A percentile compares a stretch with the other conserved stretches of the same genome.
Evolutionary conservation across 2,888 invertebrate genomes (phyloP).

Genomic region (Stomorhina lunata): DNA sequence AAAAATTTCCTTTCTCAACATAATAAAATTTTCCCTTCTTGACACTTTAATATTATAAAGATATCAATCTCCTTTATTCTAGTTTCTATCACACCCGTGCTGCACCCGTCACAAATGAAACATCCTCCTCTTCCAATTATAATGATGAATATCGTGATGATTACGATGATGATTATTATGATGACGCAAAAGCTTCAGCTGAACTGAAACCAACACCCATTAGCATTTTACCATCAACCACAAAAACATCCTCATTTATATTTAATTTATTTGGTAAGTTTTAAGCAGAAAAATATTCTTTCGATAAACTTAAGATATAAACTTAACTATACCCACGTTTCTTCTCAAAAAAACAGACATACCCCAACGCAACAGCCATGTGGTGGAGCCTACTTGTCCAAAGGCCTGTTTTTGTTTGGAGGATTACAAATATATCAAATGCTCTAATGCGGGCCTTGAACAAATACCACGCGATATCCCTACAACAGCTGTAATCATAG

Average conservation of each 20-base stretch:
- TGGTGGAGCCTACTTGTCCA: conserved; percentile 76
- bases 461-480: conserved; percentile 80
- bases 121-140: conserved; percentile 57
- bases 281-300: background rate
- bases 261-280: conserved; percentile 72
- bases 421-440: conserved; percentile 79
- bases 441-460: conserved; percentile 80
- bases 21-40: background rate
- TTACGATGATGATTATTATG: conserved; percentile 72
- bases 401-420: conserved; percentile 75
- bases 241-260: conserved; percentile 62
- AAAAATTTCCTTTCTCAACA: background rate
- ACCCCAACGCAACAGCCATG: conserved; percentile 75
- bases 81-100: conserved; percentile 73
- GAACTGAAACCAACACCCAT: conserved; percentile 36
- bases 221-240: conserved; percentile 36
- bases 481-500: conserved; percentile 73
- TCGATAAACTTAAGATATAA: conserved; percentile 2
- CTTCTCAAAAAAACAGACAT: conserved; percentile 70
- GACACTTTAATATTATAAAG: too few species aligned
- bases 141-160: conserved; percentile 71
- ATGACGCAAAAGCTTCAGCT: conserved; percentile 62
- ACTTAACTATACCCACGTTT: background rate
- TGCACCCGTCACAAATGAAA: conserved; percentile 70
- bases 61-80: conserved; percentile 14